A percentile compares a stretch with the other conserved stretches of the same genome.
These are phyloP conservation scores for Myotis daubentonii DNA, from an alignment of 2,797 vertebrate species.

Conservation along the genomic window DNA sequence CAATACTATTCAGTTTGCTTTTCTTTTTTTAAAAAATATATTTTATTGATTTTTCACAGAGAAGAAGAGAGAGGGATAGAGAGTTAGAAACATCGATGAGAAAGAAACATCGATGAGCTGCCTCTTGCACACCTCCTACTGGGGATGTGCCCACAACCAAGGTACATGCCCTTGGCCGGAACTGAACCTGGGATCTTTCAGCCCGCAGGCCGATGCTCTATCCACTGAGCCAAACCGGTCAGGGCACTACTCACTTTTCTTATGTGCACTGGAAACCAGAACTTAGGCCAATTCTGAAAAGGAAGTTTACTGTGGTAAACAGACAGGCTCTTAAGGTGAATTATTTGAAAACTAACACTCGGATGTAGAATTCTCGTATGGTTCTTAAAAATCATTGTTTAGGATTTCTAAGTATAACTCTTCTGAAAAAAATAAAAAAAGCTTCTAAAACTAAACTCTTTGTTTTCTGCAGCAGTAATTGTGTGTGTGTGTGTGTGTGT, in stretches of 20 bases:
- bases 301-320: background rate
- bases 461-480: background rate
- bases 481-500: no score
- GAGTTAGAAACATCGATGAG: no score
- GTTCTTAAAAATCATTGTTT: background rate
- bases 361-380: background rate
- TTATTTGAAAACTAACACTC: background rate
- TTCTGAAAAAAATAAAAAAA: background rate
- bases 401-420: background rate
- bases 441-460: background rate
- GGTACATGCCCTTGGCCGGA: no score
- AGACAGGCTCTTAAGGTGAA: background rate
- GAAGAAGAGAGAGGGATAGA: no score
- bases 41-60: no score
- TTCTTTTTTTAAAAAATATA: no score
- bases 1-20: background rate
- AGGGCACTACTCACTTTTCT: background rate
- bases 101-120: no score
- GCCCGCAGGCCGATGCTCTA: no score
- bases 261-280: background rate
- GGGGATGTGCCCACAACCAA: no score
- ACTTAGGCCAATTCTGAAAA: constrained; percentile 8
- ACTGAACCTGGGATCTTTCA: no score
- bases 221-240: no score
- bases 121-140: no score